Evolutionary conservation across 2,888 invertebrate species (phyloP).

Genomic region (Dynastes grantii): DNA sequence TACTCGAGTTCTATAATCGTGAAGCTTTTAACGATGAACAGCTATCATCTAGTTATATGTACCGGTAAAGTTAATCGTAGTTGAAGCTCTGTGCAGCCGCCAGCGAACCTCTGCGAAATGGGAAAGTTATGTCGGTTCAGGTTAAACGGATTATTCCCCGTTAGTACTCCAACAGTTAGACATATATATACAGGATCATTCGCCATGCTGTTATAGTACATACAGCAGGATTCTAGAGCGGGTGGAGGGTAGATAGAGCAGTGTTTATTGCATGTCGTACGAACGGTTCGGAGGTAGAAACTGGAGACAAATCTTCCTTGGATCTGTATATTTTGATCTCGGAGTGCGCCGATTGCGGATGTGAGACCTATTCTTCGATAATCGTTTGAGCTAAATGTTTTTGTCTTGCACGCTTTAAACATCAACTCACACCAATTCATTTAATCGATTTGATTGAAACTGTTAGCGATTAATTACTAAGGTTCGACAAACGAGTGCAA

Average conservation of each 20-base stretch:
- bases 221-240: not conserved
- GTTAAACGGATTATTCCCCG: conserved; percentile 68
- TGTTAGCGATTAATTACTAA: too few species aligned
- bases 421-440: too few species aligned
- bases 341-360: conserved; percentile 60
- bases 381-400: not conserved
- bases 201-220: conserved; percentile 53
- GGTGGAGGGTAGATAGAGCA: not conserved
- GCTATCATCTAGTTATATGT: conserved; percentile 65
- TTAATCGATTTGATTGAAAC: too few species aligned
- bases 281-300: conserved; percentile 35
- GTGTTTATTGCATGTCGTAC: not conserved
- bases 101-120: conserved; percentile 63
- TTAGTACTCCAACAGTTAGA: conserved; percentile 53
- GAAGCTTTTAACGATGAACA: conserved; percentile 65
- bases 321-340: conserved; percentile 51
- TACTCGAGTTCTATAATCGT: conserved; percentile 57
- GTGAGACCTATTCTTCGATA: conserved; percentile 50
- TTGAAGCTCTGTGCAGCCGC: conserved; percentile 4
- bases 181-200: conserved; percentile 34
- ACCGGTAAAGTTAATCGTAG: conserved; percentile 64
- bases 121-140: conserved; percentile 70
- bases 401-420: too few species aligned
- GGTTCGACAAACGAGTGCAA: too few species aligned
- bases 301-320: conserved; percentile 53